These are phyloP conservation scores for Pseudeuparius sepicola DNA, from an alignment of 2,888 invertebrate genomes.

Conservation along the genomic window DNA sequence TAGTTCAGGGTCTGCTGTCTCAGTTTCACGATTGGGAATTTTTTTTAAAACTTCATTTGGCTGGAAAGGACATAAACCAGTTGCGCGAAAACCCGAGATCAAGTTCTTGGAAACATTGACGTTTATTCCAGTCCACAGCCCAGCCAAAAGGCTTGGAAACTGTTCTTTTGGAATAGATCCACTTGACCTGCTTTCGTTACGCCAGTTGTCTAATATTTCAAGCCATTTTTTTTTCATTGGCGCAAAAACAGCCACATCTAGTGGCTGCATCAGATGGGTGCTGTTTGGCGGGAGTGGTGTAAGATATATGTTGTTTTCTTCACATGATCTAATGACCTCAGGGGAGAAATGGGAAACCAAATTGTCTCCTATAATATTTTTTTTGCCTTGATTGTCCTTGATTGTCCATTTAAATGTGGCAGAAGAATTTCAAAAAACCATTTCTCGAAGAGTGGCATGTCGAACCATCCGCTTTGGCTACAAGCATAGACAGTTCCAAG, in stretches of 20 bases:
- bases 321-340: conserved; percentile 1
- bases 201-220: conserved; percentile 8
- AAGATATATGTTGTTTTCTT: conserved; percentile 11
- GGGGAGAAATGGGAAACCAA: conserved; percentile 10
- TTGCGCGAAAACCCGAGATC: neutral
- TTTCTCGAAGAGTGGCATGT: conserved; percentile 6
- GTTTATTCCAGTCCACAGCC: neutral
- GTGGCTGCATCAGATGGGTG: conserved; percentile 8
- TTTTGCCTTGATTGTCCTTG: too few species aligned
- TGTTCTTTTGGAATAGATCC: conserved; percentile 6
- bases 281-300: conserved; percentile 3
- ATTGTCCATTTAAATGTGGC: neutral
- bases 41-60: too few species aligned
- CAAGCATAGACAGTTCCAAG: conserved; percentile 6
- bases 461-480: conserved; percentile 4
- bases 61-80: conserved; percentile 2
- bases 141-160: conserved; percentile 4
- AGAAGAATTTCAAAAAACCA: conserved; percentile 5
- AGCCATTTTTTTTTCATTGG: conserved; percentile 9
- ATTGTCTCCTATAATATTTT: conserved; percentile 10
- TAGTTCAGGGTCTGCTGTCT: too few species aligned
- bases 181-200: conserved; percentile 1
- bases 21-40: too few species aligned
- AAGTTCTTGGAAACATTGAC: neutral
- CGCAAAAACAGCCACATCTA: conserved; percentile 9